Conservation (phyloP, 2,113 vertebrate species). For the Poicephalus meyeri region DNA sequence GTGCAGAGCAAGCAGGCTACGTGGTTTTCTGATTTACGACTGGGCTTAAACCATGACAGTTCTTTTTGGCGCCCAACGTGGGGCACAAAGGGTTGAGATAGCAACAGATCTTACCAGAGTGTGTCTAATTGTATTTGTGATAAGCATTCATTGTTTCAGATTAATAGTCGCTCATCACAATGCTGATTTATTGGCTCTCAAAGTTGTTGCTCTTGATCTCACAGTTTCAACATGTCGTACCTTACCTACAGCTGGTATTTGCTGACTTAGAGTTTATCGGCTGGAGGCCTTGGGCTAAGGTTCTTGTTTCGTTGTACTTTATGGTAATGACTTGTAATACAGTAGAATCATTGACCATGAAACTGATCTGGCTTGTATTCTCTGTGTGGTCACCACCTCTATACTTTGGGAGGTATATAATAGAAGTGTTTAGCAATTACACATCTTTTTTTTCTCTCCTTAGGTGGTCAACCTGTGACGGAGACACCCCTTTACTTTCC, state of each 20-base stretch:
- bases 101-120: neutral
- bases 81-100: neutral
- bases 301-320: too few species aligned
- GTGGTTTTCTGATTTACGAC: too few species aligned
- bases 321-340: too few species aligned
- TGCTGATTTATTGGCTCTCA: neutral
- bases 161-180: neutral
- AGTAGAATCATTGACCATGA: too few species aligned
- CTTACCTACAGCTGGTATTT: too few species aligned
- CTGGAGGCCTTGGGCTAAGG: too few species aligned
- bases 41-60: neutral
- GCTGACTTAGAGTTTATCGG: too few species aligned
- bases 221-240: too few species aligned
- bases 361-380: neutral
- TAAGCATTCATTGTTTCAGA: neutral
- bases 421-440: neutral
- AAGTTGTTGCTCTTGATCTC: neutral
- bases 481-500: neutral
- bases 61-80: fast-evolving
- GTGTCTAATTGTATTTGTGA: neutral
- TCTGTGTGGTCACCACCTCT: neutral
- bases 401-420: neutral
- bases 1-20: too few species aligned
- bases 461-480: neutral
- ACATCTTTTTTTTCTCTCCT: neutral